phyloP scores from a whole-genome alignment of 2,888 invertebrate species.

The Watsonalla binaria region DNA sequence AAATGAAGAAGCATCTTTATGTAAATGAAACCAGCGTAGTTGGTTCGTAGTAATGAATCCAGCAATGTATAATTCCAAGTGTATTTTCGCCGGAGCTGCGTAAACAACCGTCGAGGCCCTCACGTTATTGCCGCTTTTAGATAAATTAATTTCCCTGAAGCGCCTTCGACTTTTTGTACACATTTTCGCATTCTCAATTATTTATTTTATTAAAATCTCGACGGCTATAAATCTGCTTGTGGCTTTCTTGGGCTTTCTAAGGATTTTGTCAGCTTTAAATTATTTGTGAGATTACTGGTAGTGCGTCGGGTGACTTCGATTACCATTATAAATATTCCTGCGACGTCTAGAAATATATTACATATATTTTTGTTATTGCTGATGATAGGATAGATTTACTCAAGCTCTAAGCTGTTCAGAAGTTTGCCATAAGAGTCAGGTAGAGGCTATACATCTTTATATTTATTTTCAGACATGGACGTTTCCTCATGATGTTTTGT shows the following conservation, averaged over 20 bases:
- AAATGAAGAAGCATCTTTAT: no score
- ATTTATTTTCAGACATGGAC: no score
- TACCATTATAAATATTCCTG: no score
- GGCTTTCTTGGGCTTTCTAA: neutral
- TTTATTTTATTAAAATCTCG: neutral
- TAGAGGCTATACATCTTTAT: no score
- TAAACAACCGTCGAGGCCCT: neutral
- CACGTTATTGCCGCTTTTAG: conserved; percentile 1
- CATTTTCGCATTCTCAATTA: neutral
- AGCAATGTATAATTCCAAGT: neutral
- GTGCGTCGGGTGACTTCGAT: no score
- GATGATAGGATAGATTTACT: no score
- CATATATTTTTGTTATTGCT: no score
- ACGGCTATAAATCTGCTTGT: neutral
- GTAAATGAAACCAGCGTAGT: neutral
- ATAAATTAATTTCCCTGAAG: conserved; percentile 1
- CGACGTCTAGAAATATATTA: no score
- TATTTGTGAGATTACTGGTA: neutral
- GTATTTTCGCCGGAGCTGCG: neutral
- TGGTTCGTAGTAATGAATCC: neutral
- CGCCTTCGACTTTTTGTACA: neutral
- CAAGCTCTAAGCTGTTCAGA: no score
- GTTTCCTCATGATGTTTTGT: no score
- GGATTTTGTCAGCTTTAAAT: neutral
- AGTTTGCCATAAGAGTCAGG: no score